phyloP scores from a whole-genome alignment of 2,797 vertebrate genomes.

The Leuciscus waleckii region DNA sequence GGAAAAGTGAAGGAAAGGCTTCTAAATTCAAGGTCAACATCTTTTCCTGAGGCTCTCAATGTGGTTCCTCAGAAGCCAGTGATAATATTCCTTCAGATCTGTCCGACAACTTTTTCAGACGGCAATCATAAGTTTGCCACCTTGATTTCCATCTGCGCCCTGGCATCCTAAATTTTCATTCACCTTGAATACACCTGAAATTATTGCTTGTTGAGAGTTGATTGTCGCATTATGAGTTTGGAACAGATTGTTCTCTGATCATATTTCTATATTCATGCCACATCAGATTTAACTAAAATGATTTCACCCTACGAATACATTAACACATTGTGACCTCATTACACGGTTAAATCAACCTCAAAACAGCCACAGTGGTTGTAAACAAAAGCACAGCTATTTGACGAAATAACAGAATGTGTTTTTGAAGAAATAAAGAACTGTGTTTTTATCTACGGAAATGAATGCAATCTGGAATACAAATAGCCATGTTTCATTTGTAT shows the following conservation, averaged over 20 bases:
- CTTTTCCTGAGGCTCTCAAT: not conserved
- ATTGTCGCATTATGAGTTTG: conserved; percentile 3
- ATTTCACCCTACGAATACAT: conserved; percentile 28
- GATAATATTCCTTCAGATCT: conserved; percentile 33
- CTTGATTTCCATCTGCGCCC: conserved; percentile 35
- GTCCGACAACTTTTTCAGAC: not conserved
- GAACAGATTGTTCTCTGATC: conserved; percentile 32
- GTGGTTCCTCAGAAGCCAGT: not conserved
- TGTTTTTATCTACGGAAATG: conserved; percentile 10
- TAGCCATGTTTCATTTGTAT: conserved; percentile 43
- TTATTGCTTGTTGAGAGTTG: not conserved
- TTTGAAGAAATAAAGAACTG: conserved; percentile 20
- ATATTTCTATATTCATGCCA: conserved; percentile 27
- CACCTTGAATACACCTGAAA: conserved; percentile 5
- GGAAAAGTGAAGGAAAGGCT: not conserved
- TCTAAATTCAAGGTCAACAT: conserved; percentile 23
- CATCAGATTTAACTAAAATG: conserved; percentile 35
- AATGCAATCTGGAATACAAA: conserved; percentile 26
- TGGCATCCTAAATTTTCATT: conserved; percentile 1
- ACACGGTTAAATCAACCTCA: conserved; percentile 33
- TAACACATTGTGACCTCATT: conserved; percentile 29
- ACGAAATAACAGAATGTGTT: conserved; percentile 19
- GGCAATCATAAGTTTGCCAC: conserved; percentile 10
- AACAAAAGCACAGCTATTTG: conserved; percentile 28
- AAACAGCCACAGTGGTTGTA: not conserved